These are phyloP conservation scores for Lepeophtheirus salmonis DNA, from an alignment of 1,140 invertebrate species.

Conservation along the genomic window DNA sequence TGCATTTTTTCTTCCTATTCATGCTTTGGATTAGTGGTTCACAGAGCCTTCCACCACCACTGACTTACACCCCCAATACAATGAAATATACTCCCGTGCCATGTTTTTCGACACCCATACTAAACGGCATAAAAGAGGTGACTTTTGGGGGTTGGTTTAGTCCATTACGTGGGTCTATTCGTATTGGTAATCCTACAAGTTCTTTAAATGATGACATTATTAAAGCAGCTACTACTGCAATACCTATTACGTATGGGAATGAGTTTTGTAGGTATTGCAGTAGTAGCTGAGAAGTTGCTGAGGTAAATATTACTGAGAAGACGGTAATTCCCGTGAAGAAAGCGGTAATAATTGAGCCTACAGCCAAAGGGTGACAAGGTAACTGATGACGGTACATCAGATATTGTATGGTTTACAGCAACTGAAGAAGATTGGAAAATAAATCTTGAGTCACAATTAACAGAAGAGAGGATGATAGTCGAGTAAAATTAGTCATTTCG, in stretches of 20 bases:
- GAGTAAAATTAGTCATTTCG: too few species aligned
- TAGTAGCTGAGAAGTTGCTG: too few species aligned
- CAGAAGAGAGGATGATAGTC: too few species aligned
- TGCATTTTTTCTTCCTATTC: background rate
- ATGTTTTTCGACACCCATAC: background rate
- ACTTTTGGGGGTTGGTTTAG: background rate
- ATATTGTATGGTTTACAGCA: too few species aligned
- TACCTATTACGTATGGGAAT: background rate
- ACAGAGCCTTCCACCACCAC: background rate
- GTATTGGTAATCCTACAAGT: background rate
- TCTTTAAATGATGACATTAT: conserved; percentile 2
- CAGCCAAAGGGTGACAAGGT: too few species aligned
- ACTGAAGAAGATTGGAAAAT: too few species aligned
- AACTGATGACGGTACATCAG: too few species aligned
- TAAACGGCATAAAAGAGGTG: background rate
- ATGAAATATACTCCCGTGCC: background rate
- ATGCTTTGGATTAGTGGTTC: background rate
- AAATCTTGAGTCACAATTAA: too few species aligned
- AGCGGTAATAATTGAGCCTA: too few species aligned
- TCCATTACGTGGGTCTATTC: background rate
- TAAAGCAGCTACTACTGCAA: background rate
- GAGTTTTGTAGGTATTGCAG: too few species aligned
- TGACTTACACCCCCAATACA: background rate
- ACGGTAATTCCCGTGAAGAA: too few species aligned
- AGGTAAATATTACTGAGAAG: too few species aligned